Conservation (phyloP, 1,140 invertebrate genomes). For the Trinorchestia longiramus region DNA sequence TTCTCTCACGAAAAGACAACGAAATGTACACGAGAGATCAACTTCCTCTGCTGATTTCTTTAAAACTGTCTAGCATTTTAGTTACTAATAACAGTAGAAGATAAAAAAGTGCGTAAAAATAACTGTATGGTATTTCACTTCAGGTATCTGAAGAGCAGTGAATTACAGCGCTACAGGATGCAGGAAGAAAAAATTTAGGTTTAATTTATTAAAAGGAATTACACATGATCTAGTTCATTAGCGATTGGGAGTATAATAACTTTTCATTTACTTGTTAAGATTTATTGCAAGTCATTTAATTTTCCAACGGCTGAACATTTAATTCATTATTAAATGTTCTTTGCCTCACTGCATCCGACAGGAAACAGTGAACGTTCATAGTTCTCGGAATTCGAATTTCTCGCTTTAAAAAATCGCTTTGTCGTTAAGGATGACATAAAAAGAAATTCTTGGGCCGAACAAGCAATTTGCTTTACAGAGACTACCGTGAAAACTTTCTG, state of each 20-base stretch:
- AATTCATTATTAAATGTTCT: neutral
- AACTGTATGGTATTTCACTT: too few relatives aligned
- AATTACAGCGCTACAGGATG: too few relatives aligned
- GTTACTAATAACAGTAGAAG: too few relatives aligned
- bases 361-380: neutral
- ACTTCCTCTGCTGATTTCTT: too few relatives aligned
- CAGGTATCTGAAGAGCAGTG: too few relatives aligned
- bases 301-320: neutral
- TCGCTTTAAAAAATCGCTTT: neutral
- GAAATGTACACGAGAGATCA: too few relatives aligned
- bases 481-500: neutral
- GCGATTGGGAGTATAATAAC: neutral
- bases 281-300: neutral
- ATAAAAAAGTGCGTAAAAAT: too few relatives aligned
- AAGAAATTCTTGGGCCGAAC: neutral
- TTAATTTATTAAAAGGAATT: neutral
- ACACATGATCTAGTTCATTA: neutral
- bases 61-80: too few relatives aligned
- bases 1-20: too few relatives aligned
- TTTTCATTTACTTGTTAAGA: neutral
- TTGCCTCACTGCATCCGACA: neutral
- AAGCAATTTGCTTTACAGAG: neutral
- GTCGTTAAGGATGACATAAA: neutral
- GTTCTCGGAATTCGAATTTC: neutral
- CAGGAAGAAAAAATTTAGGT: too few relatives aligned